phyloP scores from a whole-genome alignment of 1,140 invertebrate genomes.

The Drosophila oshimai region DNA sequence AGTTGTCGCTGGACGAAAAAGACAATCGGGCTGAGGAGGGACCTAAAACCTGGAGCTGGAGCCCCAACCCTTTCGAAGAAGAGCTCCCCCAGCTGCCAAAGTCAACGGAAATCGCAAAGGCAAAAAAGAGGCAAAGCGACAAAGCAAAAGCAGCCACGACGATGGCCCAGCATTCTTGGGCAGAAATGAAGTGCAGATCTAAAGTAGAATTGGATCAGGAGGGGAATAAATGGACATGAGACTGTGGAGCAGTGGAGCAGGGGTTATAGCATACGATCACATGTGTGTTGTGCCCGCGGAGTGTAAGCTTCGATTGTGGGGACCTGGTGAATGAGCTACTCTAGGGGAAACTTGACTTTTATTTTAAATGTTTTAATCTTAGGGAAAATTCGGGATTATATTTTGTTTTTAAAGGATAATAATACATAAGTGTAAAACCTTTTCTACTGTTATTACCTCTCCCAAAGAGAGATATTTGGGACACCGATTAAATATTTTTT shows the following conservation, averaged over 20 bases:
- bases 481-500: too few species aligned
- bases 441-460: too few species aligned
- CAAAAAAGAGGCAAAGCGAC: constrained; percentile 21
- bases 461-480: too few species aligned
- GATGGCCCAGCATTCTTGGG: constrained; percentile 53
- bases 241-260: neutral
- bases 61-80: constrained; percentile 19
- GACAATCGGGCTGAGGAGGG: neutral
- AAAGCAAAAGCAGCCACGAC: constrained; percentile 11
- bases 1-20: constrained; percentile 40
- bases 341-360: neutral
- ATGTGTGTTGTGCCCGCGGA: constrained; percentile 8
- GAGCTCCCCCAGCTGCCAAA: constrained; percentile 45
- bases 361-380: too few species aligned
- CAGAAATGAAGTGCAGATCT: constrained; percentile 69
- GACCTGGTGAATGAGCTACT: constrained; percentile 13
- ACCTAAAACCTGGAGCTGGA: neutral
- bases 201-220: constrained; percentile 68
- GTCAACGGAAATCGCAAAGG: constrained; percentile 74
- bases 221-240: neutral
- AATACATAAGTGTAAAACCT: too few species aligned
- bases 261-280: constrained; percentile 1
- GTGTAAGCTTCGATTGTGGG: neutral
- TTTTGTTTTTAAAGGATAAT: too few species aligned
- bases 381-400: too few species aligned